Evolutionary conservation across 2,888 invertebrate species (phyloP).

Genomic region (Tachina grossa): DNA sequence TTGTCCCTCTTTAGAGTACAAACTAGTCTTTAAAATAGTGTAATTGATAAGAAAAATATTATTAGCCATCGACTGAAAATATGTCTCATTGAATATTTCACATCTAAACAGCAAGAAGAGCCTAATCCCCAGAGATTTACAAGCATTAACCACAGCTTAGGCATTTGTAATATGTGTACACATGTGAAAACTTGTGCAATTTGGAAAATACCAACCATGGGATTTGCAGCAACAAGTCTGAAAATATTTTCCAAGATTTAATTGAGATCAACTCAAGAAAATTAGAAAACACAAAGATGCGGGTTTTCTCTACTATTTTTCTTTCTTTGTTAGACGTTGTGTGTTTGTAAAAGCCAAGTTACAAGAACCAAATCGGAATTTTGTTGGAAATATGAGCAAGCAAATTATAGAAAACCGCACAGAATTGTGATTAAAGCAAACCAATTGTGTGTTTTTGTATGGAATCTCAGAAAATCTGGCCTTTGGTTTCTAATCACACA

Average conservation of each 20-base stretch:
- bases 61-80: conserved; percentile 20
- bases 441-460: neutral
- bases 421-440: conserved; percentile 12
- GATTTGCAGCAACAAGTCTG: conserved; percentile 77
- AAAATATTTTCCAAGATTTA: conserved; percentile 61
- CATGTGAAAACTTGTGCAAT: conserved; percentile 77
- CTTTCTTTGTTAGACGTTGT: too few relatives aligned
- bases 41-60: conserved; percentile 7
- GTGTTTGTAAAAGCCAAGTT: neutral
- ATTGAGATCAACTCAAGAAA: conserved; percentile 52
- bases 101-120: neutral
- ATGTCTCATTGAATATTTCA: conserved; percentile 13
- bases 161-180: conserved; percentile 64
- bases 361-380: conserved; percentile 26
- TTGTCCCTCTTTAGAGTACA: conserved; percentile 37
- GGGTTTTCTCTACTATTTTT: too few relatives aligned
- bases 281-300: neutral
- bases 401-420: conserved; percentile 25
- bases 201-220: conserved; percentile 76
- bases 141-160: conserved; percentile 61
- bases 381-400: neutral
- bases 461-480: neutral
- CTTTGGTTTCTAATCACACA: conserved; percentile 8
- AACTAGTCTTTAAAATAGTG: conserved; percentile 6
- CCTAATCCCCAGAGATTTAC: conserved; percentile 30